Evolutionary conservation across 2,113 vertebrate genomes (phyloP).

Genomic region (Thomomys bottae): DNA sequence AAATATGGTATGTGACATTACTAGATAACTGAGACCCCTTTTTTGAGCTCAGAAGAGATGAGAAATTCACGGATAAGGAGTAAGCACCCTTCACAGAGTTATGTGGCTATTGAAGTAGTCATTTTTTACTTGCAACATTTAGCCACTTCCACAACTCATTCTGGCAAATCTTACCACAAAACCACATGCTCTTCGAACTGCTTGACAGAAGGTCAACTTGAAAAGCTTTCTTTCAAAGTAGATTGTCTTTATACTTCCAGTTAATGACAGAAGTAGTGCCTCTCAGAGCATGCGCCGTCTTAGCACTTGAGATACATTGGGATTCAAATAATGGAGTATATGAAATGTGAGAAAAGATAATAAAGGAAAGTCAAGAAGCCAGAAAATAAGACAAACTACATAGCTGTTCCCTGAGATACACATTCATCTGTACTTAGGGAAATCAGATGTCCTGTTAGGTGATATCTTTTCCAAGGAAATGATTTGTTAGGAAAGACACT

Average conservation of each 20-base stretch:
- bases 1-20: no score
- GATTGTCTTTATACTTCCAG: slow-evolving; percentile 59
- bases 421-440: neutral
- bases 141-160: slow-evolving; percentile 66
- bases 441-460: neutral
- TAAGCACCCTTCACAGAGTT: neutral
- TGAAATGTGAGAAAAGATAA: neutral
- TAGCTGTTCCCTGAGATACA: neutral
- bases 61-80: neutral
- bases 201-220: slow-evolving; percentile 68
- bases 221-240: slow-evolving; percentile 62
- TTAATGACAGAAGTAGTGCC: slow-evolving; percentile 16
- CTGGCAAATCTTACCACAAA: slow-evolving; percentile 76
- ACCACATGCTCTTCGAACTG: slow-evolving; percentile 67
- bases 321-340: neutral
- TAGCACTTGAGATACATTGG: neutral
- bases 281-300: slow-evolving; percentile 32
- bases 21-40: neutral
- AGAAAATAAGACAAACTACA: neutral
- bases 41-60: neutral
- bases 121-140: slow-evolving; percentile 30
- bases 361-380: neutral
- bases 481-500: neutral
- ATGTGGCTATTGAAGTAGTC: slow-evolving; percentile 2
- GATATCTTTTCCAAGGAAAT: neutral